phyloP scores from a whole-genome alignment of 2,113 vertebrate genomes.

The Capreolus pygargus region DNA sequence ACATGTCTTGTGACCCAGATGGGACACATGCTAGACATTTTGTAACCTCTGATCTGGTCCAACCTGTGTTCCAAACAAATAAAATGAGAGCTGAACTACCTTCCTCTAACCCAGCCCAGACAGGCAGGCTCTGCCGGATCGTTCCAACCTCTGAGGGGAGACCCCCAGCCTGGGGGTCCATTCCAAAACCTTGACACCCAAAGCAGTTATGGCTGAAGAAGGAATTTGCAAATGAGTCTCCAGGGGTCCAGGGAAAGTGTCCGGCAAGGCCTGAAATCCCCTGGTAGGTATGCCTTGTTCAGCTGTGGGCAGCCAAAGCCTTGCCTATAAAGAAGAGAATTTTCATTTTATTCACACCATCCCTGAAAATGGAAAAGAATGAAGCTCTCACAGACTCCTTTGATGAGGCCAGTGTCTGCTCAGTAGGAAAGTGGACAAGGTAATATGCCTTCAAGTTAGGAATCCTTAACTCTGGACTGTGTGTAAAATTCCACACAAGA shows the following conservation, averaged over 20 bases:
- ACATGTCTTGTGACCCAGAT: neutral
- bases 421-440: fast-evolving
- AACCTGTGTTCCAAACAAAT: neutral
- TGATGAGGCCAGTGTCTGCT: neutral
- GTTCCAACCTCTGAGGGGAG: fast-evolving
- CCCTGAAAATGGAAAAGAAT: neutral
- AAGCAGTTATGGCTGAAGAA: neutral
- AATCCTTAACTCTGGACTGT: neutral
- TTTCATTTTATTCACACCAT: fast-evolving
- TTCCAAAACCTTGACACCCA: neutral
- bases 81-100: neutral
- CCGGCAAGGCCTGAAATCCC: fast-evolving
- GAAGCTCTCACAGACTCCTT: fast-evolving
- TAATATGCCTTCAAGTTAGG: fast-evolving
- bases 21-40: too few relatives aligned
- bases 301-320: too few relatives aligned
- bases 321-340: too few relatives aligned
- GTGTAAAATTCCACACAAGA: neutral
- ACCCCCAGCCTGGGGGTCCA: neutral
- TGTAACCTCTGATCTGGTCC: neutral
- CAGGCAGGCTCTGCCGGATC: too few relatives aligned
- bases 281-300: fast-evolving
- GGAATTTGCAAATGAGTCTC: too few relatives aligned
- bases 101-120: neutral
- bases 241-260: fast-evolving